Evolutionary conservation across 2,113 vertebrate genomes (phyloP), one percentile per base, ranked within the genome.

Genomic region (Trogon melanurus): DNA sequence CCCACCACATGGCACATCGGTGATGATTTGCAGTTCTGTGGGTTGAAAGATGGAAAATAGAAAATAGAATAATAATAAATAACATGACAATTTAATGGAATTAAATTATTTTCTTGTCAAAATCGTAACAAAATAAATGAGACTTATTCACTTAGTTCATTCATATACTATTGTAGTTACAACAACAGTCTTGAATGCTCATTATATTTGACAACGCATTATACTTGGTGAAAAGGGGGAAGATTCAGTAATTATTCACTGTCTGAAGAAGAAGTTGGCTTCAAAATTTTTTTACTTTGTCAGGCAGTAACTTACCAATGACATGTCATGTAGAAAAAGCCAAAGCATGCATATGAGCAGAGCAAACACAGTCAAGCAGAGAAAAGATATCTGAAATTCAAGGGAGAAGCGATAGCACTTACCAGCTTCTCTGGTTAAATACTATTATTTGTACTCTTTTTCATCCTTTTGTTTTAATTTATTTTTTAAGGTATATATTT

Each of bases 1-100:
- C 88, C 73, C 70, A 72, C 50, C 66, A 66, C 89, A 86, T 80
- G 88, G 73, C 61, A 60, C 36, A 88, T 47, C 38, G 89, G 23
- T 65, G 72, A 41, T 81, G 64, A 67, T 76, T 56, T 72, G 71
- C 36, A 70, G 36, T 54, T 71, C 85, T 34, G 4, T 8, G 60
- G 29, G 44, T 32, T 93, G 89, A 89, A 94, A 96, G 93, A 65
- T 83, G 54, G 47, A 70, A 88, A 93, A 57, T 3, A 69, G 65
- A 69, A 92, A 93, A 79, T n/a, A 67, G 20, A 78, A 15, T 75
- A 82, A 72, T 60, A 93, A 71, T 62, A 93, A 82, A 80, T 71
- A 62, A 15, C 6, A 22, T 27, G 57, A 45, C 0, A 3, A 57
- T 81, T 74, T 71, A 75, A 73, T 62, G 13, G 36, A 58, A 70